These are phyloP conservation scores for Elaeidobius kamerunicus DNA, from an alignment of 2,888 invertebrate species.

Conservation along the genomic window DNA sequence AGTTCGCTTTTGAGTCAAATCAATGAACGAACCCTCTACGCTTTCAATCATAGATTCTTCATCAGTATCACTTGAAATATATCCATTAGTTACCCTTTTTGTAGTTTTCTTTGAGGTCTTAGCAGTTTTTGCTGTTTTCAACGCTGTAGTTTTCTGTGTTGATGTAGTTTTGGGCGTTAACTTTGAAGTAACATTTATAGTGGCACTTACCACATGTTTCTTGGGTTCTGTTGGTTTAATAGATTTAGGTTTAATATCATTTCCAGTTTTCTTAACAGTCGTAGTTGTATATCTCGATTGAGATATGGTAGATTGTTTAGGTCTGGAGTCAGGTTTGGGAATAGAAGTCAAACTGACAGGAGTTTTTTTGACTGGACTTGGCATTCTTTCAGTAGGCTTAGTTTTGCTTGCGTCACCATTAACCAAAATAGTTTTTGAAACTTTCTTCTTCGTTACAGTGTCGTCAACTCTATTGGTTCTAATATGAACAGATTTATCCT, in stretches of 20 bases:
- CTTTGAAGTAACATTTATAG: constrained; percentile 40
- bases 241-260: constrained; percentile 37
- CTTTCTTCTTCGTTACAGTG: constrained; percentile 36
- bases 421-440: constrained; percentile 25
- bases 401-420: constrained; percentile 33
- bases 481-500: constrained; percentile 35
- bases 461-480: constrained; percentile 41
- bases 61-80: constrained; percentile 38
- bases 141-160: constrained; percentile 16
- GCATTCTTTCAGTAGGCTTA: constrained; percentile 29
- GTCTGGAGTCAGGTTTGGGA: constrained; percentile 10
- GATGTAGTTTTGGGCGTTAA: constrained; percentile 23
- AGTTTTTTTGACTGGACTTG: constrained; percentile 22
- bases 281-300: constrained; percentile 31
- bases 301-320: constrained; percentile 13
- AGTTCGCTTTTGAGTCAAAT: constrained; percentile 33
- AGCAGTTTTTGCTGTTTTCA: constrained; percentile 20
- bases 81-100: constrained; percentile 33
- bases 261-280: constrained; percentile 40
- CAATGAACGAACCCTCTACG: constrained; percentile 32
- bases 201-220: constrained; percentile 40
- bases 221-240: constrained; percentile 21
- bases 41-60: constrained; percentile 40
- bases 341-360: constrained; percentile 15
- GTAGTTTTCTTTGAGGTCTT: constrained; percentile 21